A percentile compares a stretch with the other conserved stretches of the same genome.
Evolutionary conservation across 2,888 invertebrate species (phyloP).

Genomic region (Perdita meconis): DNA sequence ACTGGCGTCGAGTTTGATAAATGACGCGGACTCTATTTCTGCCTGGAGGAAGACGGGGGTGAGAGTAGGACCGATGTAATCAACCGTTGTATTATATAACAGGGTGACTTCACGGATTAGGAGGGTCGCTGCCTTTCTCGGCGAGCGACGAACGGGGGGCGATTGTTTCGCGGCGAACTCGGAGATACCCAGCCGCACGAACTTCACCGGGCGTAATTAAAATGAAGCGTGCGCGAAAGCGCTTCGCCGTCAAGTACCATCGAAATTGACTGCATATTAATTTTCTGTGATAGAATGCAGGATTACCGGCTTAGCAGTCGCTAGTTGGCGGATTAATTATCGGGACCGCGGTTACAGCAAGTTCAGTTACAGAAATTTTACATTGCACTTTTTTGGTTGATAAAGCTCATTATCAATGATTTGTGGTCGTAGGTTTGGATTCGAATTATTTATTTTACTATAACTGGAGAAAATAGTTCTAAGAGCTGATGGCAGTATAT

Average conservation of each 20-base stretch:
- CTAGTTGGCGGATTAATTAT: too few species aligned
- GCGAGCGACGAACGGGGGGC: conserved; percentile 21
- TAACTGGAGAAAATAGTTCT: too few species aligned
- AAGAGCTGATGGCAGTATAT: too few species aligned
- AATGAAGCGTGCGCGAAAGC: conserved; percentile 39
- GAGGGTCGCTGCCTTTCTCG: conserved; percentile 60
- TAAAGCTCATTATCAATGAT: too few species aligned
- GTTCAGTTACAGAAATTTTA: too few species aligned
- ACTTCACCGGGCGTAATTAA: conserved; percentile 56
- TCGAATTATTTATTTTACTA: too few species aligned
- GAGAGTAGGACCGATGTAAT: conserved; percentile 76
- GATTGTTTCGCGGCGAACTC: conserved; percentile 48
- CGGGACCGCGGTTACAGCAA: too few species aligned
- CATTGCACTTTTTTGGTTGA: too few species aligned
- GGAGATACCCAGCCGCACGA: conserved; percentile 20
- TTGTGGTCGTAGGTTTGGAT: too few species aligned
- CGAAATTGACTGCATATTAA: not conserved
- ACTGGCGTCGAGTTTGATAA: conserved; percentile 78
- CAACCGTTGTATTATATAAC: conserved; percentile 81
- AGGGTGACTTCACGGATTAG: conserved; percentile 78
- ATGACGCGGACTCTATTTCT: conserved; percentile 78
- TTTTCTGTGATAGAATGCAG: too few species aligned
- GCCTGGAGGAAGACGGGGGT: conserved; percentile 71
- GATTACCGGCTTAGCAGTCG: too few species aligned
- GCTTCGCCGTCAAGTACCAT: not conserved